Evolutionary conservation across 2,113 vertebrate genomes (phyloP), one percentile per base, ranked within the genome.

Genomic region (Vimba vimba): DNA sequence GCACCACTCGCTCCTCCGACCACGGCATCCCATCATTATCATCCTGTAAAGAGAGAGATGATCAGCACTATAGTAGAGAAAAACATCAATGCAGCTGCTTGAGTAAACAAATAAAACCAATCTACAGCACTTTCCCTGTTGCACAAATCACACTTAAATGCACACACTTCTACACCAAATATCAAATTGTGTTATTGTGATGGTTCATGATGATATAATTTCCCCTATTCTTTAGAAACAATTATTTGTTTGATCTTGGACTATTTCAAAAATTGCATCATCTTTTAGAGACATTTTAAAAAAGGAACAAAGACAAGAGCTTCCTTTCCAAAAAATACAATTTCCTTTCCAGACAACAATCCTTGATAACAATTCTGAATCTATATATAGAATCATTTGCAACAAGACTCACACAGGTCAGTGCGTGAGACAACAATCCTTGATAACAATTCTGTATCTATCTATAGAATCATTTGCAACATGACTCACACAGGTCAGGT

Each of bases 1-100:
- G 97, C 92, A 99, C 97, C 92, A 98, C 96, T 90, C 97, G 96
- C 95, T 99, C 98, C 93, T 99, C 98, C 89, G 98, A 99, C 98
- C 98, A 99, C n/a, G 98, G 98, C 94, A 99, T 99, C 91, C 98
- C 98, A 96, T 99, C 98, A 88, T 97, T 99, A 96, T 99, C 98
- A 91, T 99, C 98, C 69, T 52, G 79, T 27, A 52, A 39, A 69
- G 21, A 50, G 5, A 80, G 23, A 80, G 17, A 85, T n/a, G 6
- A 79, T 77, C 75, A 55, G 74, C 74, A 27, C 74, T 76, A 19
- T 27, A 52, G 4, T 17, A 76, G 25, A 52, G 6, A 52, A 12
- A 60, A 36, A 43, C 36, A 62, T 25, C 71, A 75, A 75, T 47
- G 43, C 39, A 75, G 43, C 71, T 75, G 71, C n/a, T 47, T 25